Base-by-base conservation (phyloP, 2,113 vertebrate species). In the Brachyhypopomus gauderio region DNA sequence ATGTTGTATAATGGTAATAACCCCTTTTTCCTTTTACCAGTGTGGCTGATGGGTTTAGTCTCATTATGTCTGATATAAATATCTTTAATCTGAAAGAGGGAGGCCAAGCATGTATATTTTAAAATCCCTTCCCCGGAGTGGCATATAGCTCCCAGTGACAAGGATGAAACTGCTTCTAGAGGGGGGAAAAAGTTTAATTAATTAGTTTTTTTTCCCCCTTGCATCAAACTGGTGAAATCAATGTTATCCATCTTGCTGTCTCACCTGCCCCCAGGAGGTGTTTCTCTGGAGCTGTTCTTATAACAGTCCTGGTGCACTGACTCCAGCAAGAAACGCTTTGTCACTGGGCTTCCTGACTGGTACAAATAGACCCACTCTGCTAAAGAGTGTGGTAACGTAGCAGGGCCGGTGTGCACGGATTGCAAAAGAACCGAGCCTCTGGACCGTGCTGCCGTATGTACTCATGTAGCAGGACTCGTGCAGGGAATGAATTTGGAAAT, bases 191-290 rank as follows among this genome's bases (percentile, higher is more conserved):
- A 75, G 81, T 75, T 52, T 23, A n/a, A 36, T 82, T 79, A 88
- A 82, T 87, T 83, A 82, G 36, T 20, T 6, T 22, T n/a, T n/a
- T 78, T 77, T 85, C 63, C 58, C 20, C 34, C 14, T 82, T 64
- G 36, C 64, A 72, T 78, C 64, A n/a, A 41, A 25, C 20, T n/a
- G 64, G 70, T 80, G 74, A 86, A 88, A 91, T 90, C 86, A 83
- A 83, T 72, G 84, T 74, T 27, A 86, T 90, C 85, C 59, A 64
- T 89, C 86, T 87, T 81, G 38, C 77, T 87, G 79, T 73, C 82
- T 75, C 83, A 25, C 16, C 69, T 75, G 55, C 12, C 72, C 72
- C 64, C 72, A 23, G 76, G 72, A 84, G 69, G 36, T 71, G 75
- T 83, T 87, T 86, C 36, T 86, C 67, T 83, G 83, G 81, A 77